These are phyloP conservation scores for Phasianus colchicus DNA, from an alignment of 2,113 vertebrate genomes.

Conservation along the genomic window DNA sequence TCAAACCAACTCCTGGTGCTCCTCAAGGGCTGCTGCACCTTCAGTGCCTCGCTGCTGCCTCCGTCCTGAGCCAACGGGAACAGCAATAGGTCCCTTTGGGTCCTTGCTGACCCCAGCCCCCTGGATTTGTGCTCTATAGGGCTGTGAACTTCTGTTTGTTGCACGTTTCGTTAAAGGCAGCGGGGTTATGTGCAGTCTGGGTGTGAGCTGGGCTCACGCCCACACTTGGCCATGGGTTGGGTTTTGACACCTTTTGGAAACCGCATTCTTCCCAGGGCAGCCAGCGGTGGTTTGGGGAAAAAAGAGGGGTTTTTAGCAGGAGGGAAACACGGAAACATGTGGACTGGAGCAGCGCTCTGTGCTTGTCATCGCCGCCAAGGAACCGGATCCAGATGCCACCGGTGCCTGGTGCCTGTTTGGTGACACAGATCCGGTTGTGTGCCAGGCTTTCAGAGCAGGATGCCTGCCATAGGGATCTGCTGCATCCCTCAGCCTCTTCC, in stretches of 20 bases:
- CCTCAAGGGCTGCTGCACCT: background rate
- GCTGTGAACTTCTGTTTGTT: background rate
- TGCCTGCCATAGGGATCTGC: background rate
- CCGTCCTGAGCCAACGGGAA: background rate
- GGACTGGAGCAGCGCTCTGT: background rate
- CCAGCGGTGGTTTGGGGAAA: accelerated
- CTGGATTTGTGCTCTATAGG: background rate
- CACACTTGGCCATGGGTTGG: background rate
- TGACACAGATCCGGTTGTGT: background rate
- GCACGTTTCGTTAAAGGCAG: background rate
- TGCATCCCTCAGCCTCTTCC: background rate
- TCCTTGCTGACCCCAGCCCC: accelerated
- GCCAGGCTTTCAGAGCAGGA: background rate
- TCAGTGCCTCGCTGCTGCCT: background rate
- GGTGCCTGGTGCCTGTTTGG: background rate
- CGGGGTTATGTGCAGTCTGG: accelerated
- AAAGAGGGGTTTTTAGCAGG: background rate
- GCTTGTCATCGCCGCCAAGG: accelerated
- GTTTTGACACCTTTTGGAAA: background rate
- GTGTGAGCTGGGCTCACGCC: background rate
- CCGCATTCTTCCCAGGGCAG: background rate
- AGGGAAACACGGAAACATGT: accelerated
- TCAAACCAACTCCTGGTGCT: background rate
- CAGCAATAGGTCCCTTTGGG: background rate
- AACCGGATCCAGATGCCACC: background rate